Base-by-base conservation (phyloP, 2,797 vertebrate species). In the Catostomus latipinnis region DNA sequence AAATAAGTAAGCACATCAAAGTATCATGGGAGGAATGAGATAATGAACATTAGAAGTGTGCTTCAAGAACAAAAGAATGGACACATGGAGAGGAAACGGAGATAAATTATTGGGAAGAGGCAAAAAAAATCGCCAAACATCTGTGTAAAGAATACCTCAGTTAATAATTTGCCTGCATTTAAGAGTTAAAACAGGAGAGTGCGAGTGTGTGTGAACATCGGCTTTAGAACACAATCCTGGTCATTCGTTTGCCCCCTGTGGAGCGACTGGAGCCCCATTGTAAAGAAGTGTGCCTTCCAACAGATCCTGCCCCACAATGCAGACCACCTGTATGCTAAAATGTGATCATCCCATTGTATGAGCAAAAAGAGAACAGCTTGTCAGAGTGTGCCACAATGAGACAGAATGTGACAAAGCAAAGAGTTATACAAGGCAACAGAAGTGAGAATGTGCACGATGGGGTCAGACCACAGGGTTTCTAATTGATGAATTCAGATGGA, bases 301-400 rank as follows among this genome's bases (percentile, higher is more conserved):
- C n/a, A 56, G 57, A 76, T 76, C 56, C 76, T 77, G 67, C 49
- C 49, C 67, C 76, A 60, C 68, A 76, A 66, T 63, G 22, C 65
- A 71, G 80, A 83, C 91, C 93, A 93, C 93, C 93, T 93, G 91
- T 92, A 92, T 92, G 90, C 81, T 92, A 91, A 93, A 93, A 88
- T 89, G 45, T 54, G 80, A 75, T 88, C 82, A 60, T 87, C 88
- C 84, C 83, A 91, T 92, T 92, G 91, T 92, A 82, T 67, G 76
- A 53, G 62, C 75, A 71, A 69, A 86, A 88, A 86, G 87, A 43
- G 82, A 92, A 87, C 92, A 93, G 92, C 91, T 93, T 94, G 92
- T 88, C 2, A 82, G 87, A 93, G 92, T 93, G 92, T 93, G 93
- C 86, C 84, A 57, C 87, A 89, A 88, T 88, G 88, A 89, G 82